These are phyloP conservation scores for Conger conger DNA, from an alignment of 2,113 vertebrate species.

Conservation along the genomic window DNA sequence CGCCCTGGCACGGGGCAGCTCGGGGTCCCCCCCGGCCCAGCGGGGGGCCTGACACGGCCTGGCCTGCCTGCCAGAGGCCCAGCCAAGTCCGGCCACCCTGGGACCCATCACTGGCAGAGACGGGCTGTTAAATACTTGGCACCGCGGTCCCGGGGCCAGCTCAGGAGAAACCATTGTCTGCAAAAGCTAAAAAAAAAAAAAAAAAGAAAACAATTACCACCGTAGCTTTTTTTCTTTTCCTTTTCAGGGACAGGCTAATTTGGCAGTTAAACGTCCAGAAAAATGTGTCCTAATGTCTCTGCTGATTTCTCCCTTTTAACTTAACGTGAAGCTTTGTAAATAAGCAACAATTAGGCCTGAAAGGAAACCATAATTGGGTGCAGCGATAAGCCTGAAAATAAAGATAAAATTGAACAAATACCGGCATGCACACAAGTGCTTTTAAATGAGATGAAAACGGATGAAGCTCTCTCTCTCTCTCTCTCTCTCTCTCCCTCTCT, in stretches of 20 bases:
- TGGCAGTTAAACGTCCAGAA: slow-evolving; percentile 43
- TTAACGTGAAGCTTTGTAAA: background rate
- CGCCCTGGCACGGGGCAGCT: background rate
- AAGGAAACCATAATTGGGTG: background rate
- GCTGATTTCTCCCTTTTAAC: background rate
- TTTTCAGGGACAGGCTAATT: slow-evolving; percentile 33
- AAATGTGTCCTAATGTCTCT: slow-evolving; percentile 40
- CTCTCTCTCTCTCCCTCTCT: background rate
- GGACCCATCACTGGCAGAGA: slow-evolving; percentile 40
- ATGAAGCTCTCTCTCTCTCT: background rate
- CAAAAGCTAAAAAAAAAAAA: slow-evolving; percentile 35
- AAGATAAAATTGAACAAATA: background rate
- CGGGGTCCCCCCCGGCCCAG: slow-evolving; percentile 22
- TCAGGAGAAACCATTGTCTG: slow-evolving; percentile 30
- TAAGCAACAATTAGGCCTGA: background rate
- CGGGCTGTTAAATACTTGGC: slow-evolving; percentile 39
- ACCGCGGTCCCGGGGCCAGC: background rate
- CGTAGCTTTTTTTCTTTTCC: slow-evolving; percentile 5
- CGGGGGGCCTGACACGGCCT: slow-evolving; percentile 30
- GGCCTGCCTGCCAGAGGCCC: slow-evolving; percentile 21
- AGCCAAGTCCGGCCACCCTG: slow-evolving; percentile 36
- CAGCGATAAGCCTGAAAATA: background rate
- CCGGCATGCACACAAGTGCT: background rate
- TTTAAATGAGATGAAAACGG: background rate
- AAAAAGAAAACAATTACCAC: slow-evolving; percentile 41